A percentile compares a stretch with the other conserved stretches of the same genome.
Evolutionary conservation across 2,888 invertebrate genomes (phyloP).

Genomic region (Polydesmus complanatus): DNA sequence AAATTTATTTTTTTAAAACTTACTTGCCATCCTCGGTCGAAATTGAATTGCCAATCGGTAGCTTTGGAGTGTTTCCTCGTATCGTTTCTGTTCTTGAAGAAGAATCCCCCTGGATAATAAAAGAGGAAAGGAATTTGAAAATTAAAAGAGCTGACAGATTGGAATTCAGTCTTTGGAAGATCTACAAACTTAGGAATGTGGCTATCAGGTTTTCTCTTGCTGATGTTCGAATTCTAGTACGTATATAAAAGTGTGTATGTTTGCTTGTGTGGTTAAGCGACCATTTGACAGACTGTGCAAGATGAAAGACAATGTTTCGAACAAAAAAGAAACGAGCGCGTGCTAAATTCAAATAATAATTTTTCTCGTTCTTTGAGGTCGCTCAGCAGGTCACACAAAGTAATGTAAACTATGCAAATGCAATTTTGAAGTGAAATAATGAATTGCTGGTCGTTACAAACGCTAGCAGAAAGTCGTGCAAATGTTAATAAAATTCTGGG

Average conservation of each 20-base stretch:
- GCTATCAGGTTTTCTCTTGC: background rate
- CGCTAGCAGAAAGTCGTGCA: background rate
- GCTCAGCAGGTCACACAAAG: too few species aligned
- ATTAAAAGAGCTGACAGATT: background rate
- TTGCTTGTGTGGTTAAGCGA: too few species aligned
- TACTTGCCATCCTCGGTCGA: constrained; percentile 83
- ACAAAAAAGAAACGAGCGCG: too few species aligned
- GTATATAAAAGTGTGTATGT: background rate
- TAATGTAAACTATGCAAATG: background rate
- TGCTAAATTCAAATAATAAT: too few species aligned
- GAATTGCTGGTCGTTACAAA: background rate
- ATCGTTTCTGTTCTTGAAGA: constrained; percentile 73
- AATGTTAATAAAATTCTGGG: background rate
- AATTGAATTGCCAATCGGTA: constrained; percentile 84
- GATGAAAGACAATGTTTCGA: too few species aligned
- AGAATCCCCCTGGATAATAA: constrained; percentile 60
- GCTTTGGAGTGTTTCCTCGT: constrained; percentile 75
- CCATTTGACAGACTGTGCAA: background rate
- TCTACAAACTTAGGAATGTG: background rate
- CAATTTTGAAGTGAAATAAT: background rate
- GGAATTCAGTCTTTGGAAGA: background rate
- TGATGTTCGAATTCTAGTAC: background rate
- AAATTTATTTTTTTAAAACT: too few species aligned
- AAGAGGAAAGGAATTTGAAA: constrained; percentile 28
- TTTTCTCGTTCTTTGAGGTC: too few species aligned